These are phyloP conservation scores for Rhea pennata DNA, from an alignment of 2,113 vertebrate genomes.

Conservation along the genomic window DNA sequence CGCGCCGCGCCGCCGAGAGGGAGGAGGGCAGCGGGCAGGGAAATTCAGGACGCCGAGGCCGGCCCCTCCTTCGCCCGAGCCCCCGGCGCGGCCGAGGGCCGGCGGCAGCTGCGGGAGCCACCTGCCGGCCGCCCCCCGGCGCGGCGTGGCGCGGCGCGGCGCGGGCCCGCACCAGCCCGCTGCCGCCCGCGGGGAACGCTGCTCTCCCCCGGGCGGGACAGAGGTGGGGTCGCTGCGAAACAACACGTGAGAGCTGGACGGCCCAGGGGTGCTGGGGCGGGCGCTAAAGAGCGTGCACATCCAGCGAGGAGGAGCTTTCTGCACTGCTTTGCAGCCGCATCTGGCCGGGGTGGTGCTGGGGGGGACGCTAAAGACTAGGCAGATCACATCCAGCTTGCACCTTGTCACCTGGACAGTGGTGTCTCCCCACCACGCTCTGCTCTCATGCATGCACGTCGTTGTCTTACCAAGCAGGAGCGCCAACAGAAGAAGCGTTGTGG, in stretches of 20 bases:
- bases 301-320: too few relatives aligned
- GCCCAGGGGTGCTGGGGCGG: too few relatives aligned
- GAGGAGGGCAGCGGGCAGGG: background rate
- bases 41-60: background rate
- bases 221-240: too few relatives aligned
- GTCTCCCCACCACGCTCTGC: background rate
- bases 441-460: background rate
- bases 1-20: background rate
- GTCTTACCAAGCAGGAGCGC: background rate
- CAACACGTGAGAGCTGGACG: too few relatives aligned
- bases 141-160: too few relatives aligned
- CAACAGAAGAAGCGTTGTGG: background rate
- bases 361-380: too few relatives aligned
- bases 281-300: too few relatives aligned
- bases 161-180: too few relatives aligned
- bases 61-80: slow-evolving; percentile 1
- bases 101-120: slow-evolving; percentile 60
- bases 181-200: too few relatives aligned
- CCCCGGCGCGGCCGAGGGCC: background rate
- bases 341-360: too few relatives aligned
- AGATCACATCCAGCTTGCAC: background rate
- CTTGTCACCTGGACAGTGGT: background rate
- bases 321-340: too few relatives aligned
- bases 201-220: too few relatives aligned
- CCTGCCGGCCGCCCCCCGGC: slow-evolving; percentile 46